Evolutionary conservation across 2,797 vertebrate species (phyloP).

Genomic region (Pipistrellus pygmaeus): DNA sequence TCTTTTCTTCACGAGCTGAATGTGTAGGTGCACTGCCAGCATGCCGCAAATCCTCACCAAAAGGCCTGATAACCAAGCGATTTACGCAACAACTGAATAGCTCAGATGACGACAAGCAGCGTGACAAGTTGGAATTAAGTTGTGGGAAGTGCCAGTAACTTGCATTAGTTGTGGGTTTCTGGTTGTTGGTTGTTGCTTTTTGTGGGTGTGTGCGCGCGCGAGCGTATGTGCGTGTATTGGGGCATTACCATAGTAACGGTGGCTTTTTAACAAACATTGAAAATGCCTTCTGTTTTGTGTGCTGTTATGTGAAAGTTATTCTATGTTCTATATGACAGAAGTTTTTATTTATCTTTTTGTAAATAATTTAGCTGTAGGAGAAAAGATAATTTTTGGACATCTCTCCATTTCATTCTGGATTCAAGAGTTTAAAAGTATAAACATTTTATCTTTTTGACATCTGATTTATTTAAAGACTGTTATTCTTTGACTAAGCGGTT

Average conservation of each 20-base stretch:
- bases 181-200: background rate
- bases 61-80: background rate
- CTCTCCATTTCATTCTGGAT: conserved; percentile 51
- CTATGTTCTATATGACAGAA: background rate
- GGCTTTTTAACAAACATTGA: conserved; percentile 55
- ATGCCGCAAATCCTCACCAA: background rate
- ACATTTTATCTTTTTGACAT: conserved; percentile 66
- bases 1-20: background rate
- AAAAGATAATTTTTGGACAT: conserved; percentile 49
- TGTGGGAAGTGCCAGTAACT: conserved; percentile 52
- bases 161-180: conserved; percentile 64
- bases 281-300: conserved; percentile 46
- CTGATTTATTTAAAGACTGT: conserved; percentile 63
- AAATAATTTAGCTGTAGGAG: conserved; percentile 57
- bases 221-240: background rate
- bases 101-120: background rate
- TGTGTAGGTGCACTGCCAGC: background rate
- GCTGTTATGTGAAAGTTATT: conserved; percentile 32
- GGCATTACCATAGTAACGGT: conserved; percentile 50
- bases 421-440: conserved; percentile 56
- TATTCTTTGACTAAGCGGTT: conserved; percentile 55
- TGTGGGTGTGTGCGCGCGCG: background rate
- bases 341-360: conserved; percentile 46
- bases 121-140: conserved; percentile 51
- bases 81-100: background rate